Percentiles rank a stretch among this genome's conserved stretches.
Conservation (phyloP, 2,888 invertebrate species). For the Theretra japonica region DNA sequence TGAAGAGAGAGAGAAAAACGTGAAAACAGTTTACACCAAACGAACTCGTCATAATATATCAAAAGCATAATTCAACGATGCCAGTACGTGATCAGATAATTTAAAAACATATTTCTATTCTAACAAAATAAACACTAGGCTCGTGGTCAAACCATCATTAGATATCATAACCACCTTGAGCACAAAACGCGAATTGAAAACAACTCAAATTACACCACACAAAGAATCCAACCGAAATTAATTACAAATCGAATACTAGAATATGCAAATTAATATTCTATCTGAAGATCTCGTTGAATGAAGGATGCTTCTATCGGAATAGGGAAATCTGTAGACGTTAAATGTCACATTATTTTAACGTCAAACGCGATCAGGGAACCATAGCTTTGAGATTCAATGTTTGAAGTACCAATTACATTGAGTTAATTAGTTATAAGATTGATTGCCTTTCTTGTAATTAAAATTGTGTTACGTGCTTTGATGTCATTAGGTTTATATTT, state of each 20-base stretch:
- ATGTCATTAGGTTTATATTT: too few relatives aligned
- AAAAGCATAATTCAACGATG: too few relatives aligned
- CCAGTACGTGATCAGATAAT: too few relatives aligned
- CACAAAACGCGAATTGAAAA: too few relatives aligned
- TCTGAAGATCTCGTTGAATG: background rate
- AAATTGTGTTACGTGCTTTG: background rate
- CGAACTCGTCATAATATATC: too few relatives aligned
- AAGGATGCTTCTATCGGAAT: constrained; percentile 8
- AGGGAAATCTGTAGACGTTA: background rate
- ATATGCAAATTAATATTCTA: background rate
- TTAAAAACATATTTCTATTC: too few relatives aligned
- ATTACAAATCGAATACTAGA: background rate
- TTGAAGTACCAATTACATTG: background rate
- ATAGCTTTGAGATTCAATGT: background rate
- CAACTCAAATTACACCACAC: background rate
- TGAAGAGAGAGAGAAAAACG: too few relatives aligned
- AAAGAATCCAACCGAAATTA: background rate
- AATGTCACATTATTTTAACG: constrained; percentile 8
- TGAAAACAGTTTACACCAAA: too few relatives aligned
- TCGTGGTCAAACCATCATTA: too few relatives aligned
- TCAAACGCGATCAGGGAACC: constrained; percentile 4
- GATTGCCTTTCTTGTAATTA: constrained; percentile 1
- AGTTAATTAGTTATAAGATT: constrained; percentile 4
- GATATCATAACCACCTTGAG: too few relatives aligned
- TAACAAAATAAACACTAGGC: too few relatives aligned